phyloP scores from a whole-genome alignment of 2,888 invertebrate genomes.

The Ormyrus pomaceus region DNA sequence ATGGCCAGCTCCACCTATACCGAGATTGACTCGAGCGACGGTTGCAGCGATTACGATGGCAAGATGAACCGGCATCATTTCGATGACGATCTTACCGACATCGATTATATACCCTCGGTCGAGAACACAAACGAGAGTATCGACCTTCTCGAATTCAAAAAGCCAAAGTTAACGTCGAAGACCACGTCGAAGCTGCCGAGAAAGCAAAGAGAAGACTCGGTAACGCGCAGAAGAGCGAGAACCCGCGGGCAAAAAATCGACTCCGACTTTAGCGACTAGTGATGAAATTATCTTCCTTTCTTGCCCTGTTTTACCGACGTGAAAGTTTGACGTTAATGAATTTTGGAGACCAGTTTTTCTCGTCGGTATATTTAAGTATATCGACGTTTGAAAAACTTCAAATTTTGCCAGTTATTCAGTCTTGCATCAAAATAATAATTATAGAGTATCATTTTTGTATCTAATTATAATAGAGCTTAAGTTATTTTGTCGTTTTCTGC shows the following conservation, averaged over 20 bases:
- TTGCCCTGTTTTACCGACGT: background rate
- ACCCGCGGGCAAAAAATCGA: slow-evolving; percentile 57
- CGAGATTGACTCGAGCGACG: too few relatives aligned
- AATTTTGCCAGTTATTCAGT: background rate
- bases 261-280: slow-evolving; percentile 64
- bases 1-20: background rate
- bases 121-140: slow-evolving; percentile 56
- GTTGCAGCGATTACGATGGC: too few relatives aligned
- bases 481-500: background rate
- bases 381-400: background rate
- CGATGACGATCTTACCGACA: slow-evolving; percentile 15
- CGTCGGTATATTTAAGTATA: slow-evolving; percentile 14
- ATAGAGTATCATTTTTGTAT: background rate
- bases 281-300: background rate
- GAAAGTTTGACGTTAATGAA: too few relatives aligned
- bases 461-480: background rate
- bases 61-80: too few relatives aligned
- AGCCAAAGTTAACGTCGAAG: slow-evolving; percentile 56
- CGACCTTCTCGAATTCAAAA: slow-evolving; percentile 58
- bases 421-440: too few relatives aligned
- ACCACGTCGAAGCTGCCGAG: slow-evolving; percentile 4
- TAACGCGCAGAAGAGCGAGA: slow-evolving; percentile 57
- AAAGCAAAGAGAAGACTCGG: slow-evolving; percentile 25
- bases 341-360: background rate
- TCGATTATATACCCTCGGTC: slow-evolving; percentile 30